Percentiles rank a stretch among this genome's conserved stretches.
Conservation (phyloP, 1,140 invertebrate species). For the Drosophila arizonae region DNA sequence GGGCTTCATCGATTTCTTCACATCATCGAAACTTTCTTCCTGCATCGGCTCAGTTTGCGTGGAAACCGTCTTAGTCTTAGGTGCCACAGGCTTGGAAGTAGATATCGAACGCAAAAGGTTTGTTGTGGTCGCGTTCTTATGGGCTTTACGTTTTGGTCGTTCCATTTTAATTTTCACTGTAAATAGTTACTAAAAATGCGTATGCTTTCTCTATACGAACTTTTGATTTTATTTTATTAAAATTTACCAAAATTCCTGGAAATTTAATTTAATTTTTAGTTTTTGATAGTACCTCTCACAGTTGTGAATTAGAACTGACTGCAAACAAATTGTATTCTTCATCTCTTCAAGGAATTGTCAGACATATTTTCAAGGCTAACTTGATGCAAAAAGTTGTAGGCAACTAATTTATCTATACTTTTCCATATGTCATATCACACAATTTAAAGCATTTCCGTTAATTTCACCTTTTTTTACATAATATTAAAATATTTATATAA, state of each 20-base stretch:
- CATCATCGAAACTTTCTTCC: background rate
- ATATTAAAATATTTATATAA: background rate
- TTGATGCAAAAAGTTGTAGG: background rate
- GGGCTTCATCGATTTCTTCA: too few relatives aligned
- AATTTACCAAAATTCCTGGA: too few relatives aligned
- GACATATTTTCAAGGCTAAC: background rate
- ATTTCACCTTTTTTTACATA: too few relatives aligned
- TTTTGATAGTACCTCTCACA: background rate
- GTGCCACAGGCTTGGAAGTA: too few relatives aligned
- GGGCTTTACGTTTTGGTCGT: background rate
- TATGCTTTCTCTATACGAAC: too few relatives aligned
- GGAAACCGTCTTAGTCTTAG: background rate
- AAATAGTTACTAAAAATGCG: too few relatives aligned
- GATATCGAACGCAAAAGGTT: background rate
- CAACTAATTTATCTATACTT: too few relatives aligned
- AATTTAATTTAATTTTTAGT: background rate
- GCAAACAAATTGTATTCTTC: too few relatives aligned
- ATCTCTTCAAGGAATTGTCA: background rate
- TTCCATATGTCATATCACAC: too few relatives aligned
- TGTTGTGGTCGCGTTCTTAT: background rate
- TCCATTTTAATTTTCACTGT: too few relatives aligned
- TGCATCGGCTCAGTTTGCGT: constrained; percentile 2
- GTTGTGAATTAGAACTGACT: background rate
- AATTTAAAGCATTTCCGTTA: too few relatives aligned
- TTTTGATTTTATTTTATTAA: too few relatives aligned